These are phyloP conservation scores for Musca domestica DNA, from an alignment of 1,140 invertebrate genomes.

Conservation along the genomic window DNA sequence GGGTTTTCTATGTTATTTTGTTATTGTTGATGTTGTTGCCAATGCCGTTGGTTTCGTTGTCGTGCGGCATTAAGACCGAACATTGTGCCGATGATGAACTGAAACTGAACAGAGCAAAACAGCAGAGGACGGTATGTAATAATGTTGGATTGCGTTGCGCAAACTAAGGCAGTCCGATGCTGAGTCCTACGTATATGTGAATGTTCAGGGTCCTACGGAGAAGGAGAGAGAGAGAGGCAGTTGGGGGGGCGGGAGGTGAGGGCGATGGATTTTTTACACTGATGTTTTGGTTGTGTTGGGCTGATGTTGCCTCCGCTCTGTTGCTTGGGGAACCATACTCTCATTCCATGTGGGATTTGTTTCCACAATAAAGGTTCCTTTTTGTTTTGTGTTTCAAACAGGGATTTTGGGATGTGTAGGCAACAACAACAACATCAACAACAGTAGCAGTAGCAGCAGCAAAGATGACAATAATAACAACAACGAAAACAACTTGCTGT, in stretches of 20 bases:
- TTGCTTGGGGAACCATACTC: constrained; percentile 16
- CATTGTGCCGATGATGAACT: constrained; percentile 10
- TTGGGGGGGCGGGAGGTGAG: background rate
- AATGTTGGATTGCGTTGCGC: constrained; percentile 12
- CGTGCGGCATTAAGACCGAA: no score
- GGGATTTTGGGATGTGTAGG: constrained; percentile 21
- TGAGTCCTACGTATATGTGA: background rate
- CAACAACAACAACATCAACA: background rate
- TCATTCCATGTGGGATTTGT: constrained; percentile 3
- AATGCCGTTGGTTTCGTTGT: constrained; percentile 13
- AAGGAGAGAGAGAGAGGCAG: background rate
- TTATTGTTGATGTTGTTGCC: constrained; percentile 41
- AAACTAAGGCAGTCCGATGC: no score
- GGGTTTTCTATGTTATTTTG: constrained; percentile 52
- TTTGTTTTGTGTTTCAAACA: constrained; percentile 12
- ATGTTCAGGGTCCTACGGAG: background rate
- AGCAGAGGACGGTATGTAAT: background rate
- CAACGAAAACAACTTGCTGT: no score
- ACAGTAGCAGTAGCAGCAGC: no score
- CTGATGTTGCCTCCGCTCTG: background rate
- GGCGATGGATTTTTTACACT: constrained; percentile 9
- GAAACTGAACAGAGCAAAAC: constrained; percentile 8
- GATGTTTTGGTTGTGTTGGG: background rate
- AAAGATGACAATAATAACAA: no score
- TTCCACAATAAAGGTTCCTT: constrained; percentile 7